Evolutionary conservation across 2,797 vertebrate genomes (phyloP), one percentile per base, ranked within the genome.

Genomic region (Scleropages formosus): DNA sequence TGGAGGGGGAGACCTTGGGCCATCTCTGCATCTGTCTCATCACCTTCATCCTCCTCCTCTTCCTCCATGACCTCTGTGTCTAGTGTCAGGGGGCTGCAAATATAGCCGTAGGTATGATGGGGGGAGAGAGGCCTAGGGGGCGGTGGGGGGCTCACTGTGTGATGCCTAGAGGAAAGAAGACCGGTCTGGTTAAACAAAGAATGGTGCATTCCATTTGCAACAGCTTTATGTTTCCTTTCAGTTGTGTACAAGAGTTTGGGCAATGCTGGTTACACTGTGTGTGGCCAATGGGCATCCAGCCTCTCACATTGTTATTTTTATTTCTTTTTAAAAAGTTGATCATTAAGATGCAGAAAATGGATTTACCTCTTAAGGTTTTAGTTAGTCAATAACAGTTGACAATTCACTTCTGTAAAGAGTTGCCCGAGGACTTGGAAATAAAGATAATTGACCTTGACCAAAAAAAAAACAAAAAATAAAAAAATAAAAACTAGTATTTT

Each of bases 41-140:
- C 96, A 12, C 93, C 89, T 51, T 97, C 96, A 77, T 96, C 95
- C 0, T 93, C 93, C 63, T 92, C 78, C 67, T 96, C 94, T 74
- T 98, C 97, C 80, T 98, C 98, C 0, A 96, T 92, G 0, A 93
- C 96, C 0, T 99, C 96, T 0, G 95, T 97, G 87, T 98, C 97
- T 92, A 98, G 92, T 75, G 94, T 95, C 59, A 98, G 84, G 0
- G 97, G 96, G 75, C 95, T 95, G 74, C 93, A 94, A 84, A 98
- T 99, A 86, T 98, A 99, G 59, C 97, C 95, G 0, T 99, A 99
- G 6, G 96, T 97, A 81, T 98, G 97, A 8, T 96, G 94, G 0
- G 97, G 98, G 72, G 97, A 98, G 70, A 94, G 92, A 0, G 97
- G 95, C 56, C 94, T 88, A 0, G 94, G 95, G 1, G 94, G 95